These are phyloP conservation scores for Drosophila kanapiae DNA, from an alignment of 1,140 invertebrate species.

Conservation along the genomic window DNA sequence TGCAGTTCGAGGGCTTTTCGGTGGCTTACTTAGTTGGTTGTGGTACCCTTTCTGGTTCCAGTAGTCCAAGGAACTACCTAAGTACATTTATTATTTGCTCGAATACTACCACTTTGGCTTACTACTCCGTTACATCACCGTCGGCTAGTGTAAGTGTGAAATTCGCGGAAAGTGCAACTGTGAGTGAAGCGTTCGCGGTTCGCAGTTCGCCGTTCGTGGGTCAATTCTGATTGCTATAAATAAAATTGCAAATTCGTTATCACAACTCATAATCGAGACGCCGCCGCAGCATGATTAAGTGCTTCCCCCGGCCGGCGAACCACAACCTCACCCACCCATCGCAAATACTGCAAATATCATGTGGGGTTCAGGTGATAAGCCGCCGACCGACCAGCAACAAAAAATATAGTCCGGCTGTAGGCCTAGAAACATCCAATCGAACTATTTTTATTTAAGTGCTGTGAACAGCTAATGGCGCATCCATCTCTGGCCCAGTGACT, in stretches of 20 bases:
- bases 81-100: neutral
- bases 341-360: slow-evolving; percentile 46
- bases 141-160: slow-evolving; percentile 38
- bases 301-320: slow-evolving; percentile 10
- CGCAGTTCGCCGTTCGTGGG: slow-evolving; percentile 31
- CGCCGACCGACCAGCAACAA: slow-evolving; percentile 6
- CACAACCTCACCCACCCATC: slow-evolving; percentile 12
- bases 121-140: slow-evolving; percentile 30
- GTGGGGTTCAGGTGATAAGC: slow-evolving; percentile 61
- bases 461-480: slow-evolving; percentile 58
- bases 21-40: slow-evolving; percentile 6
- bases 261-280: slow-evolving; percentile 65
- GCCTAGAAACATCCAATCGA: slow-evolving; percentile 40
- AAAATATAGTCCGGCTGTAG: slow-evolving; percentile 19
- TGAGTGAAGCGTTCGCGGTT: slow-evolving; percentile 24
- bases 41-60: neutral
- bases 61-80: neutral
- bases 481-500: slow-evolving; percentile 42
- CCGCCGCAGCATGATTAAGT: slow-evolving; percentile 68
- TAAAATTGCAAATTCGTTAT: slow-evolving; percentile 66
- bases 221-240: slow-evolving; percentile 69
- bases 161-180: slow-evolving; percentile 25
- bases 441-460: slow-evolving; percentile 20
- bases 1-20: slow-evolving; percentile 54
- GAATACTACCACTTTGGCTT: slow-evolving; percentile 3